These are phyloP conservation scores for Poecile atricapillus DNA, from an alignment of 2,113 vertebrate species.

Conservation along the genomic window DNA sequence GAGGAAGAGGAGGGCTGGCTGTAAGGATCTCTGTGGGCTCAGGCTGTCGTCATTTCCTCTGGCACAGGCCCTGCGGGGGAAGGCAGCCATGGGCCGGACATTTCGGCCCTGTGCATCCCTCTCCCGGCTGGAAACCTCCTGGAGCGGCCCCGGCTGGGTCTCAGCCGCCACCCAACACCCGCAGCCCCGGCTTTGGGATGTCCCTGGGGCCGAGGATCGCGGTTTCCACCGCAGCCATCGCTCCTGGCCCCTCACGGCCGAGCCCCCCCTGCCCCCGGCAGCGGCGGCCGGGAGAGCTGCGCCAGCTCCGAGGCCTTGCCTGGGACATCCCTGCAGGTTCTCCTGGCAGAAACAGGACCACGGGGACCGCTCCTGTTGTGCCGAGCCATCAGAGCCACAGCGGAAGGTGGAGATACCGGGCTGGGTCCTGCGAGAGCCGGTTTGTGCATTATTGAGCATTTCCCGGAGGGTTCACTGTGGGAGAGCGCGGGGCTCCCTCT, in stretches of 20 bases:
- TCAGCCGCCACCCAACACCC: accelerated
- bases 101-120: accelerated
- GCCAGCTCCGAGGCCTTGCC: not conserved
- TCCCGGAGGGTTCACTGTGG: not conserved
- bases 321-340: accelerated
- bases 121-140: accelerated
- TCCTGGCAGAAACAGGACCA: accelerated
- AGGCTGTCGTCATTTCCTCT: not conserved
- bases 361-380: accelerated
- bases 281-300: not conserved
- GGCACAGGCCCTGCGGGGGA: accelerated
- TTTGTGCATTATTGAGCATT: not conserved
- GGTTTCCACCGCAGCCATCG: accelerated
- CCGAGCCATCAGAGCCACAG: accelerated
- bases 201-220: accelerated
- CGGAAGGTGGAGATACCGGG: accelerated
- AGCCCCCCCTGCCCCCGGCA: too few species aligned
- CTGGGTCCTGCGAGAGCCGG: accelerated
- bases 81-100: accelerated
- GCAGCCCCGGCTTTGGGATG: accelerated
- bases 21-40: not conserved
- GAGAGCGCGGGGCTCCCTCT: not conserved
- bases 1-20: not conserved
- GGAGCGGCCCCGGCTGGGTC: accelerated
- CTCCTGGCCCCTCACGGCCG: accelerated